Conservation (phyloP, 2,888 invertebrate species). For the Drosophila prolongata region DNA sequence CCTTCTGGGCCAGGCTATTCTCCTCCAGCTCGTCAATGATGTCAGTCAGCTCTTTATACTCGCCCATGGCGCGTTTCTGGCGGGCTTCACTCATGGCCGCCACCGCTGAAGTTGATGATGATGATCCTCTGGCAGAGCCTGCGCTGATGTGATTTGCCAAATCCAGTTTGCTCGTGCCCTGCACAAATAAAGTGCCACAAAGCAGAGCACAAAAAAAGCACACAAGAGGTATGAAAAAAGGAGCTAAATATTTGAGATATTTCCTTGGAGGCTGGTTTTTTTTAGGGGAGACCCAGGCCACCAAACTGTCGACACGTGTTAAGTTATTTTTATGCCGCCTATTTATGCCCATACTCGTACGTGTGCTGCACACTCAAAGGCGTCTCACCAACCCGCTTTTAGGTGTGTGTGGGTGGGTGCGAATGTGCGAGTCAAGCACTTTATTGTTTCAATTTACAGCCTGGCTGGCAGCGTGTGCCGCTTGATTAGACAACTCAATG, state of each 20-base stretch:
- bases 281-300: conserved; percentile 50
- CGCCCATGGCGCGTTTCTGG: conserved; percentile 76
- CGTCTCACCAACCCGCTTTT: background rate
- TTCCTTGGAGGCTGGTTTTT: conserved; percentile 46
- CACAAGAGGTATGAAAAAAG: conserved; percentile 21
- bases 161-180: conserved; percentile 74
- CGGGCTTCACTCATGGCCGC: conserved; percentile 61
- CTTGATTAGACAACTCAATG: conserved; percentile 80
- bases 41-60: conserved; percentile 74
- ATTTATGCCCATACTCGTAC: conserved; percentile 76
- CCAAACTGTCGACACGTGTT: conserved; percentile 81
- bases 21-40: conserved; percentile 79
- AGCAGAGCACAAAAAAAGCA: conserved; percentile 29
- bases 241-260: conserved; percentile 67
- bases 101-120: conserved; percentile 13
- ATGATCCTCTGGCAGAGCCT: conserved; percentile 38
- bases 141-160: conserved; percentile 69
- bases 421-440: conserved; percentile 67
- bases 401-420: conserved; percentile 11
- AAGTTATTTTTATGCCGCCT: conserved; percentile 81
- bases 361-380: conserved; percentile 63
- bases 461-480: conserved; percentile 62
- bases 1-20: conserved; percentile 63
- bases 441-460: conserved; percentile 79
- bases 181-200: conserved; percentile 66